Conservation (phyloP, 1,140 invertebrate genomes). For the Penaeus chinensis region DNA sequence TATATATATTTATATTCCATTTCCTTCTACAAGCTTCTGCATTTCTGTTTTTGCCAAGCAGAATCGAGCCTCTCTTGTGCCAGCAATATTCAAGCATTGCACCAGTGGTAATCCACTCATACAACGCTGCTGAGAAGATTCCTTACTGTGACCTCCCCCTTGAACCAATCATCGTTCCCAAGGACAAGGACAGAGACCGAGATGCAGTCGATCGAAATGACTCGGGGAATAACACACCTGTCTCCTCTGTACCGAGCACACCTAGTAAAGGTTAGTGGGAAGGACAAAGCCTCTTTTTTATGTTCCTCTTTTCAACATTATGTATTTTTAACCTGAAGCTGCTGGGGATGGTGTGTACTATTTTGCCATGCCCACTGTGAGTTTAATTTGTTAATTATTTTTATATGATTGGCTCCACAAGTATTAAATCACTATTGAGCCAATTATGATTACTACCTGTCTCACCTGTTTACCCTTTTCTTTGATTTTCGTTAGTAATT, state of each 20-base stretch:
- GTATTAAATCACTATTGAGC: no score
- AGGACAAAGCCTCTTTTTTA: not conserved
- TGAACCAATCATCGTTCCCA: constrained; percentile 66
- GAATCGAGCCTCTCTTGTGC: constrained; percentile 79
- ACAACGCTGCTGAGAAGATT: constrained; percentile 70
- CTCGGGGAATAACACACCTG: constrained; percentile 48
- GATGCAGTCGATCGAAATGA: constrained; percentile 11
- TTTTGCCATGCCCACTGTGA: no score
- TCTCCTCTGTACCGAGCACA: constrained; percentile 62
- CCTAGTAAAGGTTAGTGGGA: constrained; percentile 34
- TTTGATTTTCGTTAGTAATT: no score
- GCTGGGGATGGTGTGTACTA: no score
- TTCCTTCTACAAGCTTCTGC: not conserved
- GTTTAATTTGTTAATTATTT: no score
- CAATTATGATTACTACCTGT: no score
- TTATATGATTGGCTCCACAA: no score
- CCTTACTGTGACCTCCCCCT: constrained; percentile 69
- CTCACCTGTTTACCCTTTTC: no score
- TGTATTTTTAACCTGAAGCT: no score
- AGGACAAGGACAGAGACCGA: constrained; percentile 37
- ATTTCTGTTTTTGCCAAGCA: constrained; percentile 38
- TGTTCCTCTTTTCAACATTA: not conserved
- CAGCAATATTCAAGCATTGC: constrained; percentile 77
- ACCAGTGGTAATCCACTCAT: constrained; percentile 77
- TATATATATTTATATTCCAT: no score